Conservation (phyloP, 2,797 vertebrate species). For the Gadopsis marmoratus region DNA sequence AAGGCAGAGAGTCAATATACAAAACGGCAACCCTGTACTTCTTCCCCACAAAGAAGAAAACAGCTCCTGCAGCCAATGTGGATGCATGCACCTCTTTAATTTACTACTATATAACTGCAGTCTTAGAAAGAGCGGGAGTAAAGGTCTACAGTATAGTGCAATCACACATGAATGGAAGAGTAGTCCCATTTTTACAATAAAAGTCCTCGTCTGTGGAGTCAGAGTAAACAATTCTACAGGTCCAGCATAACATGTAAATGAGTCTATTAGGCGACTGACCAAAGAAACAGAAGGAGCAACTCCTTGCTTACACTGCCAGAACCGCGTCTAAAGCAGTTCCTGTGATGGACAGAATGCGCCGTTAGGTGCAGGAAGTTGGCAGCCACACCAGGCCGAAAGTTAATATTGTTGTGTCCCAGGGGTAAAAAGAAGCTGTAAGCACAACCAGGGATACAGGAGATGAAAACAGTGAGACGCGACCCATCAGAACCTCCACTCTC, state of each 20-base stretch:
- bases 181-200: not conserved
- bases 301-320: constrained; percentile 19
- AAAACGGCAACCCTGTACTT: constrained; percentile 35
- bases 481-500: constrained; percentile 59
- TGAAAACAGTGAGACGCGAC: constrained; percentile 52
- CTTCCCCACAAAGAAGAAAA: constrained; percentile 42
- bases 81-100: constrained; percentile 44
- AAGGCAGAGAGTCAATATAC: constrained; percentile 64
- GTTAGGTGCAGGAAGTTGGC: constrained; percentile 57
- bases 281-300: constrained; percentile 6
- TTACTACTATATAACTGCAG: constrained; percentile 22
- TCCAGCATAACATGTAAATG: constrained; percentile 5
- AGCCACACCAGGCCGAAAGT: constrained; percentile 44
- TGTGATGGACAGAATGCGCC: constrained; percentile 55
- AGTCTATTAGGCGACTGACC: constrained; percentile 12
- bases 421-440: constrained; percentile 52
- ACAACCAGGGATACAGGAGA: constrained; percentile 55
- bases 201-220: not conserved
- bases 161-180: constrained; percentile 7
- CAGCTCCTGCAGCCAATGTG: constrained; percentile 15
- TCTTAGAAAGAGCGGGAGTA: not conserved
- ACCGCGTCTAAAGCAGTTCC: constrained; percentile 27
- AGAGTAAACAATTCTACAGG: not conserved
- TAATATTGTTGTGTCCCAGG: constrained; percentile 56
- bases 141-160: not conserved